Evolutionary conservation across 2,113 vertebrate genomes (phyloP).

Genomic region (Oreocharis arfaki): DNA sequence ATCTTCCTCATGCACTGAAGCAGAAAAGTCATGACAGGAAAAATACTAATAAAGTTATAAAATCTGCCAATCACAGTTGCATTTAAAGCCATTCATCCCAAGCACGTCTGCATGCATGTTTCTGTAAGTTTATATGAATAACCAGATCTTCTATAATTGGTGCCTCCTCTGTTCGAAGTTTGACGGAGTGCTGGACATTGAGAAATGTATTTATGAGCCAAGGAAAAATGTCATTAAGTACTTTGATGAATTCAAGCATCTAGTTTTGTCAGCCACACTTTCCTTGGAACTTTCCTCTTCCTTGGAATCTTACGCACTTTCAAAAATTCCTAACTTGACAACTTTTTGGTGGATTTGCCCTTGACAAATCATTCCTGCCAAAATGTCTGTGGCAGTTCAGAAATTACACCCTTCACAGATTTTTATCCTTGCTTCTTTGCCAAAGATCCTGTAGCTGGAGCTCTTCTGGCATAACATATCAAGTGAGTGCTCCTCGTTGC

Average conservation of each 20-base stretch:
- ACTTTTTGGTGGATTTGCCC: neutral
- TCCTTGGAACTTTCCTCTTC: neutral
- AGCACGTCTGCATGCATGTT: neutral
- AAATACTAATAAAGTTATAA: neutral
- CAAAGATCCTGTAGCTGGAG: neutral
- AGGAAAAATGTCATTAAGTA: neutral
- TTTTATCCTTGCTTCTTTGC: neutral
- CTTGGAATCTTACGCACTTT: neutral
- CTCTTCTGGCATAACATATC: neutral
- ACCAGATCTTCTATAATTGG: neutral
- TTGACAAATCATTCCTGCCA: neutral
- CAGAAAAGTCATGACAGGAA: neutral
- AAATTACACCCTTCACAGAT: conserved; percentile 6
- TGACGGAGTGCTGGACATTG: neutral
- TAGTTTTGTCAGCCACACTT: neutral
- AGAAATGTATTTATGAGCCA: neutral
- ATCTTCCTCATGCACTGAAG: neutral
- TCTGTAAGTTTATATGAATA: neutral
- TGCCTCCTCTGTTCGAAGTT: neutral
- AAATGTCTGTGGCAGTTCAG: conserved; percentile 16
- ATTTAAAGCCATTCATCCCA: neutral
- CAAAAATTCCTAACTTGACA: neutral
- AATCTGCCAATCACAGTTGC: neutral
- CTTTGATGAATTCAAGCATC: neutral
- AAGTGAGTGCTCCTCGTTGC: neutral